Conservation (phyloP, 1,140 invertebrate genomes). For the Drosophila tropicalis region DNA sequence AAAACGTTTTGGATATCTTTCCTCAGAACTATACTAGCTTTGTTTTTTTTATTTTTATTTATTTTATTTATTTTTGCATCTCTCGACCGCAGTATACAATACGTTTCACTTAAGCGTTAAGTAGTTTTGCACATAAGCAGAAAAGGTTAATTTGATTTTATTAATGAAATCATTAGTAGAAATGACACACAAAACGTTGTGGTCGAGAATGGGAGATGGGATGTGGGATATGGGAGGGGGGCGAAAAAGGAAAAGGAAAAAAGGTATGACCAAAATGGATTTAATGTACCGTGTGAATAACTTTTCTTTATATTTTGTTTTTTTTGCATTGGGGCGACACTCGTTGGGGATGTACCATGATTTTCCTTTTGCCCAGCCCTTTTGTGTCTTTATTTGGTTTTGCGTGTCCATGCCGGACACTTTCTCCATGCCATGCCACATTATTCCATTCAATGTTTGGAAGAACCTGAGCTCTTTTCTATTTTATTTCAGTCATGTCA, state of each 20-base stretch:
- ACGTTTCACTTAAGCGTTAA: constrained; percentile 62
- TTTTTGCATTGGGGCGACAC: background rate
- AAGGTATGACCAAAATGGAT: constrained; percentile 28
- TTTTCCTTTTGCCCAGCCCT: constrained; percentile 2
- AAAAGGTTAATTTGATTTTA: constrained; percentile 72
- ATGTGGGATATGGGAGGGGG: too few species aligned
- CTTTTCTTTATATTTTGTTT: constrained; percentile 31
- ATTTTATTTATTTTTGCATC: background rate
- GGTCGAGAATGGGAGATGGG: background rate
- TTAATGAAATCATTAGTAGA: constrained; percentile 78
- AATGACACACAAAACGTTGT: constrained; percentile 43
- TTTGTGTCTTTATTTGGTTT: constrained; percentile 28
- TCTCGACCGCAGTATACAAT: constrained; percentile 30
- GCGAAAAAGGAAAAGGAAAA: background rate
- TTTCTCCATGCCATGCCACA: background rate
- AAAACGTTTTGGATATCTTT: background rate
- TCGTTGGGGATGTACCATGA: background rate
- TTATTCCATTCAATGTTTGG: constrained; percentile 1
- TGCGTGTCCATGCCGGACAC: constrained; percentile 4
- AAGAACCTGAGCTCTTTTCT: constrained; percentile 7
- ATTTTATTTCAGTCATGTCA: constrained; percentile 29
- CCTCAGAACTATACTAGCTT: background rate
- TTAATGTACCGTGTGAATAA: constrained; percentile 73
- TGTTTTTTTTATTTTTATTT: background rate
- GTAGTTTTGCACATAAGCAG: constrained; percentile 51